Evolutionary conservation across 2,113 vertebrate genomes (phyloP).

Genomic region (Rhabdornis inornatus): DNA sequence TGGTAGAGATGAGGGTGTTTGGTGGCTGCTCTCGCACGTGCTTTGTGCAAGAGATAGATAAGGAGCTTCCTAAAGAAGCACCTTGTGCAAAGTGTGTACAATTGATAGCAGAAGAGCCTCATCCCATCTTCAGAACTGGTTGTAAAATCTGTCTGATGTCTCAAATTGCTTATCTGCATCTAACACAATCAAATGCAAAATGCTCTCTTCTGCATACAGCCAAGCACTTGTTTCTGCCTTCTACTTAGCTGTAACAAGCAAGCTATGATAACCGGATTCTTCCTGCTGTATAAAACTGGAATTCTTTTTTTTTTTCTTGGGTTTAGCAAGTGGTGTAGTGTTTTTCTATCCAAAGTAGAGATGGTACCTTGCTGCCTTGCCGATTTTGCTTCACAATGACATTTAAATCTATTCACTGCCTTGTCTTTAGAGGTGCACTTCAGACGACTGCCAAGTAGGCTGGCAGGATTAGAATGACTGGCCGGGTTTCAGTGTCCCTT

Average conservation of each 20-base stretch:
- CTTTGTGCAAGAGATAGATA: background rate
- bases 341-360: background rate
- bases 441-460: background rate
- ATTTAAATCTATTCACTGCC: background rate
- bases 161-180: background rate
- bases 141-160: background rate
- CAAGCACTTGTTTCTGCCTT: background rate
- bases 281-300: background rate
- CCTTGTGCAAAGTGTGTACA: background rate
- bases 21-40: background rate
- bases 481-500: conserved; percentile 12
- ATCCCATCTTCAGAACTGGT: background rate
- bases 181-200: background rate
- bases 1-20: background rate
- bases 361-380: background rate
- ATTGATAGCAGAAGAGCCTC: background rate
- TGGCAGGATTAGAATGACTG: conserved; percentile 6
- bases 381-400: conserved; percentile 8
- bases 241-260: background rate
- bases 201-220: background rate
- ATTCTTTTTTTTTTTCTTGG: background rate
- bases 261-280: background rate
- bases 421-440: background rate
- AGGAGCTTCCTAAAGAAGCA: background rate
- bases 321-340: background rate